Evolutionary conservation across 2,797 vertebrate genomes (phyloP).

Genomic region (Dicrostonyx torquatus): DNA sequence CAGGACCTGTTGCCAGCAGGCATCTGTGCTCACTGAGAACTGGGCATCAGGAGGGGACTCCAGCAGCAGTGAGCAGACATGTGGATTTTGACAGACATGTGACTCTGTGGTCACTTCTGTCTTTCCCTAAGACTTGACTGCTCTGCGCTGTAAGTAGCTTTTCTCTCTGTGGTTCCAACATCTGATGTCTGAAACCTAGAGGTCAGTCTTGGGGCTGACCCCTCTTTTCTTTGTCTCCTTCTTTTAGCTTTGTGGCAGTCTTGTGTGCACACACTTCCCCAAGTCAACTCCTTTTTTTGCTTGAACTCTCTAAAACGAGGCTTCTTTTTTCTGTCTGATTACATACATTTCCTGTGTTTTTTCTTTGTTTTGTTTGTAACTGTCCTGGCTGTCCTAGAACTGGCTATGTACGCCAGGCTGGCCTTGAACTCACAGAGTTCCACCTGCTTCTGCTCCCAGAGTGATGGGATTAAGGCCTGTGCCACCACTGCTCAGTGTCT

Average conservation of each 20-base stretch:
- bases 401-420: neutral
- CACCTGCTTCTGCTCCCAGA: neutral
- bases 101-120: neutral
- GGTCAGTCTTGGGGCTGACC: neutral
- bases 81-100: neutral
- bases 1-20: neutral
- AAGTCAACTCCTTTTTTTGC: neutral
- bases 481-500: neutral
- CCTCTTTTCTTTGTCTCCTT: neutral
- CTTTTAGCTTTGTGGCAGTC: neutral
- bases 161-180: neutral
- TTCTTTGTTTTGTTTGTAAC: neutral
- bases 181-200: neutral
- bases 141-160: neutral
- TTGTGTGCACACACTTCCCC: neutral
- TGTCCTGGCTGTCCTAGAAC: neutral
- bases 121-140: neutral
- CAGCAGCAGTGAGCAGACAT: neutral
- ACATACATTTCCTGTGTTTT: neutral
- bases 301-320: neutral
- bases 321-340: neutral
- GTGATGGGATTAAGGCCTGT: neutral
- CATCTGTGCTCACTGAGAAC: neutral
- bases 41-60: neutral
- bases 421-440: neutral